A percentile compares a stretch with the other conserved stretches of the same genome.
Conservation (phyloP, 2,888 invertebrate genomes). For the Nomada fucata region DNA sequence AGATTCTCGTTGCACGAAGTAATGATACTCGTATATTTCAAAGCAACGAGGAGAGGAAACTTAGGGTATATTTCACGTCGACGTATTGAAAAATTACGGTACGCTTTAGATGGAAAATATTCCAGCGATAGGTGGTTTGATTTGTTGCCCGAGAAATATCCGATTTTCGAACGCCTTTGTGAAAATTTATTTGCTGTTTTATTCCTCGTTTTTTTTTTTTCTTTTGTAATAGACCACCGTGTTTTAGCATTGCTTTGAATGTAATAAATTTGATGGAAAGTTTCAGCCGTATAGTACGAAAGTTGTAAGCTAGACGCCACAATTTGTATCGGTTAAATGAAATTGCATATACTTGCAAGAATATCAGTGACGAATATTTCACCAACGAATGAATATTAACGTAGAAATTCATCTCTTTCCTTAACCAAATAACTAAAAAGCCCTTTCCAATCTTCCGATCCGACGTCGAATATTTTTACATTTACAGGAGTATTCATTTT, state of each 20-base stretch:
- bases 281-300: too few species aligned
- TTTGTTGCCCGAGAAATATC: slow-evolving; percentile 7
- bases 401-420: slow-evolving; percentile 8
- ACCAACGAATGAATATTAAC: not conserved
- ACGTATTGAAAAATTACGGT: slow-evolving; percentile 32
- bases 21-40: slow-evolving; percentile 47
- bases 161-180: not conserved
- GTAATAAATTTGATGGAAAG: too few species aligned
- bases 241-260: too few species aligned
- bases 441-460: not conserved
- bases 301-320: too few species aligned
- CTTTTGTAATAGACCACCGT: too few species aligned
- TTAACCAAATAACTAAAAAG: slow-evolving; percentile 25
- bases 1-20: slow-evolving; percentile 26
- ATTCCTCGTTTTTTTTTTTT: not conserved
- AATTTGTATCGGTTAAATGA: too few species aligned
- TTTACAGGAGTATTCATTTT: slow-evolving; percentile 23
- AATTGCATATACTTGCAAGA: not conserved
- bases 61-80: slow-evolving; percentile 35
- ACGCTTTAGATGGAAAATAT: slow-evolving; percentile 2
- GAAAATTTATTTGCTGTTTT: not conserved
- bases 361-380: not conserved
- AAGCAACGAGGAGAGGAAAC: slow-evolving; percentile 28
- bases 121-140: not conserved
- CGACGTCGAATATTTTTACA: slow-evolving; percentile 10